Base-by-base conservation (phyloP, 1,140 invertebrate genomes). In the Fragariocoptes setiger region DNA sequence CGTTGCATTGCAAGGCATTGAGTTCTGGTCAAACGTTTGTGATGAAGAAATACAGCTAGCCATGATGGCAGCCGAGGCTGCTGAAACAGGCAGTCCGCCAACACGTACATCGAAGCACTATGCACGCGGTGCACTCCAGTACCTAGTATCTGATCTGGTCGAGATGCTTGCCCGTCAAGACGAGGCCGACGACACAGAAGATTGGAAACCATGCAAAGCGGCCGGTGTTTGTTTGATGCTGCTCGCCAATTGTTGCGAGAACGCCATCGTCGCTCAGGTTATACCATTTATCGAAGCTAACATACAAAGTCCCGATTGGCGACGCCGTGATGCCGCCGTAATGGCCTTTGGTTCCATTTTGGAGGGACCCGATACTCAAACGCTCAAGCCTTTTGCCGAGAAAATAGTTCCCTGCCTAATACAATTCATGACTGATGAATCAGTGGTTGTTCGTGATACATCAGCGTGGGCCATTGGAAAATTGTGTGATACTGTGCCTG, bases 1-100 rank as follows among this genome's bases (percentile, higher is more conserved):
- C 49, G 74, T 99, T 37, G 74, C 83, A 19, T 63, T 99, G 35
- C 92, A 99, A 62, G 92, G 92, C 47, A 97, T 99, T 59, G 92
- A 99, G 59, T 99, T 99, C 62, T 99, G 92, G 92, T 97, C 88
- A 0, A 95, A 90, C 54, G 88, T 97, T 0, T 90, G 88, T 53
- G 92, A 99, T 61, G 90, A 95, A 62, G 92, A 99, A 64, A 79
- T 94, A 19, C 86, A 94, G 60, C 62, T 99, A 46, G 71, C 76
- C 3, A 82, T 92, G 55, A 86, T 95, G 59, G 76, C 78, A 47
- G 72, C 73, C 35, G 90, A 97, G 50, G 86, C 86, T 21, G 63
- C 65, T 21, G 86, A 97, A 58, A 68, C 72, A 58, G 86, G 86
- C 35, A 64, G 75, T 44, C 74, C 80, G n/a, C 86, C 88, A 18